Evolutionary conservation across 2,113 vertebrate genomes (phyloP), one percentile per base, ranked within the genome.

Genomic region (Tragelaphus scriptus): DNA sequence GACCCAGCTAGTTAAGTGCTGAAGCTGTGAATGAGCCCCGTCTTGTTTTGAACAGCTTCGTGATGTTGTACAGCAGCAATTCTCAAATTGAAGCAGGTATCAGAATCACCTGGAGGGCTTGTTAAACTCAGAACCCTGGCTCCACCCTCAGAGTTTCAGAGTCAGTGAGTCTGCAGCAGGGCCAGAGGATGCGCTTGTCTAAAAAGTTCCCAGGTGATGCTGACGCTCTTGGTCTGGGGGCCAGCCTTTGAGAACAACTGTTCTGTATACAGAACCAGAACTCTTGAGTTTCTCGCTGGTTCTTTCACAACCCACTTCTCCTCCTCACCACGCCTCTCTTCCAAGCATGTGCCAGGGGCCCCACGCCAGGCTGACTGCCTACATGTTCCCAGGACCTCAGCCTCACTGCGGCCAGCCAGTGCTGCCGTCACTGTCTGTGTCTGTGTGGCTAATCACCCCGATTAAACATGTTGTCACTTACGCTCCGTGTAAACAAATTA

Each of bases 401-500:
- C 56, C 28, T 75, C 68, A 32, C 11, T 26, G 47, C 36, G 2
- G 1, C 58, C 84, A 92, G 95, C 92, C 81, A 55, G 36, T 12
- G 30, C 0, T n/a, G 92, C 58, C 59, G 16, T 91, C 63, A 61
- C 81, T 79, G 53, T 88, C 65, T 94, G 85, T n/a, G 58, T 26
- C 75, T 85, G 0, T 55, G 40, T 23, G 55, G 16, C 19, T 44
- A 71, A 44, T 92, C 87, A 93, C 85, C 88, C 85, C 59, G 84
- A 49, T 68, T 96, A 90, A 95, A 5, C 0, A 0, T 68, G 10
- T 91, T 47, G 63, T 95, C 28, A 16, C 84, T 84, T 79, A 59
- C 47, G n/a, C 94, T 95, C 71, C 87, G 16, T 1, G 90, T 23
- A 91, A 97, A 98, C 16, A n/a, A 96, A 95, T 88, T 28, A 65